Evolutionary conservation across 2,888 invertebrate genomes (phyloP).

Genomic region (Drosophila kanekoi): DNA sequence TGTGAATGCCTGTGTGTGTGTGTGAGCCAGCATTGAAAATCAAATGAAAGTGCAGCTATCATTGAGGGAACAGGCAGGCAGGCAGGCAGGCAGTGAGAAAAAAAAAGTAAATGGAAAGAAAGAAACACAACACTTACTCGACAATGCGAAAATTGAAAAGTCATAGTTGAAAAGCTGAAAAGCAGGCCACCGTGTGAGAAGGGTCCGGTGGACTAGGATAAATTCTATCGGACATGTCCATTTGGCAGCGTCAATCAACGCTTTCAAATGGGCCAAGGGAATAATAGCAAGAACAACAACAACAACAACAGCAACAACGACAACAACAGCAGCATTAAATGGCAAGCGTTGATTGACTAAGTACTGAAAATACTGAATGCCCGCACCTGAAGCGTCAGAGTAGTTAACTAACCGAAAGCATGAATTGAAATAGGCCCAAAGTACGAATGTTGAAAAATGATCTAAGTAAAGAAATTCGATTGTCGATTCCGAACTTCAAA

Average conservation of each 20-base stretch:
- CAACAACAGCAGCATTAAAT: slow-evolving; percentile 3
- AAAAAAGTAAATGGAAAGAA: slow-evolving; percentile 1
- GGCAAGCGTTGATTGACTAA: slow-evolving; percentile 3
- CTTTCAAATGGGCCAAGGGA: slow-evolving; percentile 10
- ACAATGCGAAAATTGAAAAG: slow-evolving; percentile 46
- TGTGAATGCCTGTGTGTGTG: background rate
- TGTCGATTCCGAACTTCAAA: too few relatives aligned
- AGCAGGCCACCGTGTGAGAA: slow-evolving; percentile 3
- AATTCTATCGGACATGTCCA: slow-evolving; percentile 27
- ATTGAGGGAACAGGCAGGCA: background rate
- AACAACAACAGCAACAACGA: slow-evolving; percentile 2
- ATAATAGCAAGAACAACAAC: slow-evolving; percentile 7
- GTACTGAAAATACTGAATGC: background rate
- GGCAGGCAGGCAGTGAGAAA: background rate
- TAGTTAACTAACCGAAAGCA: background rate
- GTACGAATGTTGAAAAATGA: background rate
- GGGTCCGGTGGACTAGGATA: slow-evolving; percentile 13
- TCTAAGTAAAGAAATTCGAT: too few relatives aligned
- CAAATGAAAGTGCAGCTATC: slow-evolving; percentile 26
- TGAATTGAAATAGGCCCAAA: background rate
- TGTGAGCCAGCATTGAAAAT: slow-evolving; percentile 15
- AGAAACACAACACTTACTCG: slow-evolving; percentile 25
- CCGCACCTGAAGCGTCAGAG: background rate
- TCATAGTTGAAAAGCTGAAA: slow-evolving; percentile 36
- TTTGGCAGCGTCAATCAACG: slow-evolving; percentile 28